phyloP scores from a whole-genome alignment of 2,113 vertebrate genomes.

The Dascyllus trimaculatus region DNA sequence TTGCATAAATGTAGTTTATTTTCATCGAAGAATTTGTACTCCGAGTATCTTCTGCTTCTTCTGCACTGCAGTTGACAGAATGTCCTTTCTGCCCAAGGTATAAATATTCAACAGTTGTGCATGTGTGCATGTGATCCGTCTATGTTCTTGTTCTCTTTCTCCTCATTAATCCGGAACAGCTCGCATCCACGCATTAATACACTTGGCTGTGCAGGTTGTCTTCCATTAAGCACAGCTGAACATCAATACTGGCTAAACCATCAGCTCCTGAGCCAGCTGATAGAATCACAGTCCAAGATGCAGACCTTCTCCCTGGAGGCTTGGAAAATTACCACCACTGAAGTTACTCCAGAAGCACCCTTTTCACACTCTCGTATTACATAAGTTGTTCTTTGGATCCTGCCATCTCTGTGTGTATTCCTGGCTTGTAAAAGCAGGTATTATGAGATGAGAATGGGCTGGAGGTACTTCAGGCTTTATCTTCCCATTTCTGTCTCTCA shows the following conservation, averaged over 20 bases:
- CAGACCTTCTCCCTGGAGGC: not conserved
- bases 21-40: not conserved
- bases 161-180: conserved; percentile 13
- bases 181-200: conserved; percentile 42
- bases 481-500: not conserved
- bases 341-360: not conserved
- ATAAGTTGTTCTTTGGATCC: not conserved
- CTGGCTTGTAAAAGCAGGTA: not conserved
- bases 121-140: conserved; percentile 33
- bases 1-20: too few relatives aligned
- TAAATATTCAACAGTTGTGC: conserved; percentile 28
- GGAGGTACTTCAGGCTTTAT: not conserved
- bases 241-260: conserved; percentile 11
- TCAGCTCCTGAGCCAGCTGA: conserved; percentile 18
- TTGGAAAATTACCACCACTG: not conserved
- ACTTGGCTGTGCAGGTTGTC: conserved; percentile 13
- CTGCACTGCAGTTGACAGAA: conserved; percentile 13
- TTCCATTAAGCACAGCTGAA: conserved; percentile 19
- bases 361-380: conserved; percentile 5
- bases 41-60: conserved; percentile 6
- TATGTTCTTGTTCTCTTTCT: conserved; percentile 65
- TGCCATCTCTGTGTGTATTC: not conserved
- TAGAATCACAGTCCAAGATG: not conserved
- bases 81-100: conserved; percentile 14
- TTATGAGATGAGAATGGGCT: not conserved